Conservation (phyloP, 1,140 invertebrate genomes). For the Bombyx mandarina region DNA sequence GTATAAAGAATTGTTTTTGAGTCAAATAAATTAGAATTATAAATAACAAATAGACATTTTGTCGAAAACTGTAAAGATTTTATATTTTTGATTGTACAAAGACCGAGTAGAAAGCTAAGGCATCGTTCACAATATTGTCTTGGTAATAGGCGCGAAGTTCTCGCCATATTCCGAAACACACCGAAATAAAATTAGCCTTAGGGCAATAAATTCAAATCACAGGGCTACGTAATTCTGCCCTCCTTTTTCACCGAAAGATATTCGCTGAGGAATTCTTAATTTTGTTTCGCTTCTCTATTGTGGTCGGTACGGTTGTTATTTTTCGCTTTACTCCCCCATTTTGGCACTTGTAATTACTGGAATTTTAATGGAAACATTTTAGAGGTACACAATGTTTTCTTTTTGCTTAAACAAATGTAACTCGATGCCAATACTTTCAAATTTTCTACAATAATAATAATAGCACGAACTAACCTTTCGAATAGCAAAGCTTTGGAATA, state of each 20-base stretch:
- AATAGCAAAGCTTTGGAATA: too few species aligned
- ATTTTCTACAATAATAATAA: too few species aligned
- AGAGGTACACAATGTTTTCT: too few species aligned
- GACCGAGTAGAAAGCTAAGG: constrained; percentile 19
- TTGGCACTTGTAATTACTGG: background rate
- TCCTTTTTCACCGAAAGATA: constrained; percentile 46
- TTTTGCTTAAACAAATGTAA: too few species aligned
- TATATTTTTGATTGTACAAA: constrained; percentile 35
- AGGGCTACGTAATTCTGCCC: constrained; percentile 43
- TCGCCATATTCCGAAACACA: constrained; percentile 31
- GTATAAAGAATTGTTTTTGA: too few species aligned
- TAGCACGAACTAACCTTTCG: too few species aligned
- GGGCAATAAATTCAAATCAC: constrained; percentile 60
- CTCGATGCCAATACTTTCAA: too few species aligned
- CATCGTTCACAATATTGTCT: constrained; percentile 43
- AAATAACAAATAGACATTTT: too few species aligned
- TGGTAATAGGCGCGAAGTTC: constrained; percentile 32
- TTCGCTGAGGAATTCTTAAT: constrained; percentile 45
- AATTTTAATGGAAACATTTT: background rate
- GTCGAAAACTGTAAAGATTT: constrained; percentile 1
- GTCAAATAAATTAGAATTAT: too few species aligned
- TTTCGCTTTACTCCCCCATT: constrained; percentile 15
- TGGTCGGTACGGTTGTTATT: constrained; percentile 29
- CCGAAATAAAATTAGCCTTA: constrained; percentile 55
- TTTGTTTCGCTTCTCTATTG: constrained; percentile 44